Percentiles rank a stretch among this genome's conserved stretches.
phyloP scores from a whole-genome alignment of 2,113 vertebrate genomes.

The Plecotus auritus region DNA sequence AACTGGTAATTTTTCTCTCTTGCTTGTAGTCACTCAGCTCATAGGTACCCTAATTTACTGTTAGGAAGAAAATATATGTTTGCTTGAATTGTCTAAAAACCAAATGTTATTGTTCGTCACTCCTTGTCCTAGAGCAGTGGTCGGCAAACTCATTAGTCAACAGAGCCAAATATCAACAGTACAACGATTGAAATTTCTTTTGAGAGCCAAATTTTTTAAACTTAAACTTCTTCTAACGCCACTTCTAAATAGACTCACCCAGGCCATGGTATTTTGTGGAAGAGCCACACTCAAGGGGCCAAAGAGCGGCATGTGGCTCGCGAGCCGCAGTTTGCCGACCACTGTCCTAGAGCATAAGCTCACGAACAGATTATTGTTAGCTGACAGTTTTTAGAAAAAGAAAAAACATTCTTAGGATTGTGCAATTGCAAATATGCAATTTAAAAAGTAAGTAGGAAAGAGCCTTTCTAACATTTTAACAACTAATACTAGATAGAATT shows the following conservation, averaged over 20 bases:
- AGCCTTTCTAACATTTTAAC: slow-evolving; percentile 30
- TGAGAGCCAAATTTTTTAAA: no score
- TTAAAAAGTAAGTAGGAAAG: slow-evolving; percentile 66
- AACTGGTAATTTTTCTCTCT: background rate
- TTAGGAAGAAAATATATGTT: background rate
- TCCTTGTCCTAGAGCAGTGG: no score
- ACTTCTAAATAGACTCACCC: no score
- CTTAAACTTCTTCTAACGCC: no score
- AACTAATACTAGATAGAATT: slow-evolving; percentile 40
- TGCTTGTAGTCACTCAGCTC: background rate
- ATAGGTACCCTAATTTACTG: slow-evolving; percentile 21
- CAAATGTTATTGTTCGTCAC: background rate
- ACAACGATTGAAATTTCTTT: no score
- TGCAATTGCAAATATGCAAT: slow-evolving; percentile 53
- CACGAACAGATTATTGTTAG: background rate
- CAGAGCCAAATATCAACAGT: no score
- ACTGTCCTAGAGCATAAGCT: background rate
- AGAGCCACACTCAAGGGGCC: no score
- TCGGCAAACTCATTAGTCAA: no score
- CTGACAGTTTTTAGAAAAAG: slow-evolving; percentile 4
- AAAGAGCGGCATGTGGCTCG: no score
- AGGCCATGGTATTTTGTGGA: no score
- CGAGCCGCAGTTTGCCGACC: no score
- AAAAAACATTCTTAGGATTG: slow-evolving; percentile 28
- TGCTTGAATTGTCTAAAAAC: background rate